Conservation (phyloP, 2,888 invertebrate species). For the Alitta virens region DNA sequence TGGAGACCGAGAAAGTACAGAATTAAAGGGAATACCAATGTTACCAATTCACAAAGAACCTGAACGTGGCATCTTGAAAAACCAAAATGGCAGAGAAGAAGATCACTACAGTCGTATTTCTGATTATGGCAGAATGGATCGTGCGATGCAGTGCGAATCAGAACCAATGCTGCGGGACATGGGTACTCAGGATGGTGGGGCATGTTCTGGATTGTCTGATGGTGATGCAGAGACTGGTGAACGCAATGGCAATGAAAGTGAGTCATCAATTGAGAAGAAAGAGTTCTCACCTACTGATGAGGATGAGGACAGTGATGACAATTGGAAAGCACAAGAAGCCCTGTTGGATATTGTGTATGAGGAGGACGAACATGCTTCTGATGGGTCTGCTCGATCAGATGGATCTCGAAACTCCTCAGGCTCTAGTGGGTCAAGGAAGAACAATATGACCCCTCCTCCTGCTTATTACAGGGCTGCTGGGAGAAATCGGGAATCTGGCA, state of each 20-base stretch:
- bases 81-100: constrained; percentile 19
- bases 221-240: constrained; percentile 4
- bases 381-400: not conserved
- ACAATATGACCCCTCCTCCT: not conserved
- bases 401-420: not conserved
- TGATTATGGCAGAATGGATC: not conserved
- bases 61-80: constrained; percentile 51
- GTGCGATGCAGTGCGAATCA: not conserved
- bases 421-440: not conserved
- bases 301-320: constrained; percentile 2
- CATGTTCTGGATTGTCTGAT: not conserved
- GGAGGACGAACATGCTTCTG: too few species aligned
- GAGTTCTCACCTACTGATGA: constrained; percentile 5
- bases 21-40: constrained; percentile 17
- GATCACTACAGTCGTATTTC: not conserved
- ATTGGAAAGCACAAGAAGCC: not conserved
- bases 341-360: not conserved
- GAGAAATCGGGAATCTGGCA: not conserved
- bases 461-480: not conserved
- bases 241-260: not conserved
- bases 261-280: not conserved
- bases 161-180: not conserved
- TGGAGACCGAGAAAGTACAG: constrained; percentile 18
- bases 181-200: not conserved
- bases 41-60: constrained; percentile 33